phyloP scores from a whole-genome alignment of 2,113 vertebrate genomes.

The Nycticryphes semicollaris region DNA sequence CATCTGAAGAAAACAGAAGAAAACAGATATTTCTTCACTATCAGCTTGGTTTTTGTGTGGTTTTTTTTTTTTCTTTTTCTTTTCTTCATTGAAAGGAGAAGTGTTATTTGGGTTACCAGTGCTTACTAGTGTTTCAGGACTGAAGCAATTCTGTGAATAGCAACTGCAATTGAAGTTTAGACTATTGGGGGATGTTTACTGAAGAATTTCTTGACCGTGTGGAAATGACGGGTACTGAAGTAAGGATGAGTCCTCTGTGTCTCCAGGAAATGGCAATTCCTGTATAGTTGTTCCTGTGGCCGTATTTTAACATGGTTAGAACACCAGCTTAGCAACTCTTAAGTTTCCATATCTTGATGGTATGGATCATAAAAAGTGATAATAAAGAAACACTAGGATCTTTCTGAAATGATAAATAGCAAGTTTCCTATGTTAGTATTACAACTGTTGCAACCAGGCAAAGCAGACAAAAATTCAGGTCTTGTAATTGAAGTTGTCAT shows the following conservation, averaged over 20 bases:
- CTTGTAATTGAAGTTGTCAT: neutral
- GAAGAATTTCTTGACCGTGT: neutral
- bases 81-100: neutral
- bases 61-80: neutral
- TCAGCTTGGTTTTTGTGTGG: rapidly evolving
- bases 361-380: neutral
- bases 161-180: neutral
- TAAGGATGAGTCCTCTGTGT: neutral
- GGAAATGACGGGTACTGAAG: neutral
- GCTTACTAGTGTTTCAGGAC: neutral
- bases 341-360: neutral
- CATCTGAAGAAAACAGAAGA: neutral
- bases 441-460: neutral
- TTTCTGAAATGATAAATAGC: neutral
- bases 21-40: neutral
- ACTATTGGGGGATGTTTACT: neutral
- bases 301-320: neutral
- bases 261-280: neutral
- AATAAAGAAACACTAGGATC: neutral
- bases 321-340: neutral
- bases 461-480: neutral
- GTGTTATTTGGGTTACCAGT: neutral
- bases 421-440: neutral
- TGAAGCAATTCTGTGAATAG: neutral
- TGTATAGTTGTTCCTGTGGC: neutral